Evolutionary conservation across 2,113 vertebrate genomes (phyloP).

Genomic region (Thamnaconus septentrionalis): DNA sequence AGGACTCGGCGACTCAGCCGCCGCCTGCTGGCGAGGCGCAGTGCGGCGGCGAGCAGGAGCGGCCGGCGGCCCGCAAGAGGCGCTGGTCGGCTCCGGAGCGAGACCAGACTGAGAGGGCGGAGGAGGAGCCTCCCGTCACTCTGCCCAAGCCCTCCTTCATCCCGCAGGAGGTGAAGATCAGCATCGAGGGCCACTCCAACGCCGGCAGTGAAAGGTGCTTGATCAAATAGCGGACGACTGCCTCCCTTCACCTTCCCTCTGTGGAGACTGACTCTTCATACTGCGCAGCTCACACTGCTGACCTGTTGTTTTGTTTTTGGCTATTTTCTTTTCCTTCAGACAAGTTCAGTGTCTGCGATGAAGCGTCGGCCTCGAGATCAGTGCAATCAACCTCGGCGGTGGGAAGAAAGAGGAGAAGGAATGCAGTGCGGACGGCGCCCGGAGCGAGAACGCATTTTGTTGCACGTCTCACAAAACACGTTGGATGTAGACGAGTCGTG

Average conservation of each 20-base stretch:
- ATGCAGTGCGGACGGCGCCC: conserved; percentile 61
- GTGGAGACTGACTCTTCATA: conserved; percentile 66
- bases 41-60: conserved; percentile 72
- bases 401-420: conserved; percentile 63
- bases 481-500: conserved; percentile 25
- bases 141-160: conserved; percentile 96
- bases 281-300: conserved; percentile 86
- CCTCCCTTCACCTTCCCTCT: conserved; percentile 34
- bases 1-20: conserved; percentile 80
- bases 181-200: conserved; percentile 97
- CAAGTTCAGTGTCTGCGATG: conserved; percentile 67
- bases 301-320: too few relatives aligned
- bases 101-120: conserved; percentile 89
- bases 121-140: conserved; percentile 90
- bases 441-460: conserved; percentile 28
- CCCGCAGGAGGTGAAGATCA: conserved; percentile 98
- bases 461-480: conserved; percentile 20
- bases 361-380: conserved; percentile 76
- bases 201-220: conserved; percentile 84
- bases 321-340: conserved; percentile 77
- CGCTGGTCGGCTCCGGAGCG: conserved; percentile 98
- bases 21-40: conserved; percentile 73
- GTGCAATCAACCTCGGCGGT: conserved; percentile 73
- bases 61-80: conserved; percentile 86
- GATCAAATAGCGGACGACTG: conserved; percentile 64